A percentile compares a stretch with the other conserved stretches of the same genome.
phyloP scores from a whole-genome alignment of 2,888 invertebrate genomes.

The Parasteatoda lunata region DNA sequence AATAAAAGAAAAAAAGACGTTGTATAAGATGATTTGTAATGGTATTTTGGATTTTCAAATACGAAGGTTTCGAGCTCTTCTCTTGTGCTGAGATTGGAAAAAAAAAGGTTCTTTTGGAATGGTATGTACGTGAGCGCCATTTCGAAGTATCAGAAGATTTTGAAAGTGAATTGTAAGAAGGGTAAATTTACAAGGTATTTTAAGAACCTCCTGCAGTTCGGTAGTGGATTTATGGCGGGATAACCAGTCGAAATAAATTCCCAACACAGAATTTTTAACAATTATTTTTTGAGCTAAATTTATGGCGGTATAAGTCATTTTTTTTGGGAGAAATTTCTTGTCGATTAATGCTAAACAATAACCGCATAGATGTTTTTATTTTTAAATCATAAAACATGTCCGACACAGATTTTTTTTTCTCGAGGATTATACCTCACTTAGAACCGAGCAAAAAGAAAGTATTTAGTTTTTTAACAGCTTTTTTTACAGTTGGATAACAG shows the following conservation, averaged over 20 bases:
- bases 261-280: background rate
- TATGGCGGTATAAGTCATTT: background rate
- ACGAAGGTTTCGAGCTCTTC: background rate
- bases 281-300: background rate
- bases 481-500: too few relatives aligned
- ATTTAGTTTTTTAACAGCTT: too few relatives aligned
- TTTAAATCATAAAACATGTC: too few relatives aligned
- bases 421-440: too few relatives aligned
- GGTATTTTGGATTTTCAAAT: conserved; percentile 2
- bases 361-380: too few relatives aligned
- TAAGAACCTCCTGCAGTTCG: background rate
- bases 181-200: background rate
- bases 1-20: background rate
- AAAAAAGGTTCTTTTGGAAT: background rate
- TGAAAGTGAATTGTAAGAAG: background rate
- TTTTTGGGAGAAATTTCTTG: too few relatives aligned
- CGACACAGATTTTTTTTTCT: too few relatives aligned
- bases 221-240: background rate
- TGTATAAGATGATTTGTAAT: conserved; percentile 3
- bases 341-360: too few relatives aligned
- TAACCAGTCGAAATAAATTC: background rate
- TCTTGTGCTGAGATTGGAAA: background rate
- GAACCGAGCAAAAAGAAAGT: too few relatives aligned
- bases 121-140: background rate
- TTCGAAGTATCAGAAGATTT: background rate